phyloP scores from a whole-genome alignment of 1,140 invertebrate species.

The Lordiphosa mommai region DNA sequence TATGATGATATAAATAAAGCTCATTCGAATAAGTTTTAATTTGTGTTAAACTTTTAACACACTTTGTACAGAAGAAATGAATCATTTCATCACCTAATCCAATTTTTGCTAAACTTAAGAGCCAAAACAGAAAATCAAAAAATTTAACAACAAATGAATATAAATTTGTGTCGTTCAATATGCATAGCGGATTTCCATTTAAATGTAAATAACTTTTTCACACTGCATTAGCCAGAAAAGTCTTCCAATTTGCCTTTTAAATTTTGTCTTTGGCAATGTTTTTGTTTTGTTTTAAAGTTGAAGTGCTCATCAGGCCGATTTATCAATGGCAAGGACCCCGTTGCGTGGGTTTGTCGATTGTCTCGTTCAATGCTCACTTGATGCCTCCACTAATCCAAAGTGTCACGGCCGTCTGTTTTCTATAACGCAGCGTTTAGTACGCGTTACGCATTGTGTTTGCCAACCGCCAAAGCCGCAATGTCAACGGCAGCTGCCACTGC shows the following conservation, averaged over 20 bases:
- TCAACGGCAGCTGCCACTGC: slow-evolving; percentile 8
- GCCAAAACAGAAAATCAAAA: too few species aligned
- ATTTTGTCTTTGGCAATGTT: slow-evolving; percentile 2
- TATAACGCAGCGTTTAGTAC: slow-evolving; percentile 18
- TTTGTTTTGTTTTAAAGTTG: slow-evolving; percentile 24
- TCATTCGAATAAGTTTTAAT: too few species aligned
- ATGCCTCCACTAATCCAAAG: slow-evolving; percentile 60
- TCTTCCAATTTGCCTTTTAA: slow-evolving; percentile 24
- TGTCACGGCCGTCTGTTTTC: slow-evolving; percentile 41
- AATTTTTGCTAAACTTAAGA: too few species aligned
- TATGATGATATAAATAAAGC: too few species aligned
- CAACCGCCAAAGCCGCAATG: slow-evolving; percentile 16
- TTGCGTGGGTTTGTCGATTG: slow-evolving; percentile 14
- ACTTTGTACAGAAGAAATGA: too few species aligned
- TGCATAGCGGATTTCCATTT: too few species aligned
- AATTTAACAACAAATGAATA: too few species aligned
- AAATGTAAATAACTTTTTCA: not conserved
- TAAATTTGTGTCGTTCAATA: too few species aligned
- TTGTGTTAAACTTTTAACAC: too few species aligned
- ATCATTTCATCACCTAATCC: too few species aligned
- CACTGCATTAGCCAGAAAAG: slow-evolving; percentile 4
- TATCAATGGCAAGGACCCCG: slow-evolving; percentile 11
- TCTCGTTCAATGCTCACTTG: slow-evolving; percentile 47
- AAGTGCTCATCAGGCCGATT: slow-evolving; percentile 14
- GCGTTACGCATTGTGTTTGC: slow-evolving; percentile 29